Conservation (phyloP, 2,113 vertebrate species). For the Columba livia region DNA sequence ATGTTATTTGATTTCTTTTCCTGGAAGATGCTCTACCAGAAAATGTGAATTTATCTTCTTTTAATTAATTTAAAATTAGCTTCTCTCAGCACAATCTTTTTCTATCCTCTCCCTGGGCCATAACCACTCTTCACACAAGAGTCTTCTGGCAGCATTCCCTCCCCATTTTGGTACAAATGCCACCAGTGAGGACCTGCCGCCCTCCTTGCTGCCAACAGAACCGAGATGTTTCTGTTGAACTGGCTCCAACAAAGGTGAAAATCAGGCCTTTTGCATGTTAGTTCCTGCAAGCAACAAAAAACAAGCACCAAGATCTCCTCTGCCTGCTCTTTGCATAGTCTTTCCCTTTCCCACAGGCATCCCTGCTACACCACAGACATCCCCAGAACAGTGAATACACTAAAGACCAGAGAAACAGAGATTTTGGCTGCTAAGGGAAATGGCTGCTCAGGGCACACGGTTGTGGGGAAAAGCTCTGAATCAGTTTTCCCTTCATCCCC, state of each 20-base stretch:
- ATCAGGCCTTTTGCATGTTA: neutral
- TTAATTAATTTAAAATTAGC: neutral
- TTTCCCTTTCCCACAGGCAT: neutral
- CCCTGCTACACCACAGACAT: neutral
- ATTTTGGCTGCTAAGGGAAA: neutral
- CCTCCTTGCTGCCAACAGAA: neutral
- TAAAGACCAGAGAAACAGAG: neutral
- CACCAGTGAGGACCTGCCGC: neutral
- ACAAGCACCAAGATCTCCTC: neutral
- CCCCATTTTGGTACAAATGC: neutral
- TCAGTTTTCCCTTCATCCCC: neutral
- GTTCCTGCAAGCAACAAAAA: neutral
- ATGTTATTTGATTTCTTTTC: neutral
- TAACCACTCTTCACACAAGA: neutral
- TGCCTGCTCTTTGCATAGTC: neutral
- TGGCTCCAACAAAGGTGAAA: neutral
- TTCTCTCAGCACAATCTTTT: neutral
- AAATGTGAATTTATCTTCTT: neutral
- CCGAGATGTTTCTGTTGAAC: neutral
- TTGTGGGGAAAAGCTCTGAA: neutral
- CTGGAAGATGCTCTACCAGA: neutral
- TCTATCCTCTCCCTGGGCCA: neutral
- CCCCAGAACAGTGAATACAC: neutral
- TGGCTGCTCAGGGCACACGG: neutral
- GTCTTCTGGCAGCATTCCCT: neutral